Evolutionary conservation across 2,888 invertebrate genomes (phyloP).

Genomic region (Machimus atricapillus): DNA sequence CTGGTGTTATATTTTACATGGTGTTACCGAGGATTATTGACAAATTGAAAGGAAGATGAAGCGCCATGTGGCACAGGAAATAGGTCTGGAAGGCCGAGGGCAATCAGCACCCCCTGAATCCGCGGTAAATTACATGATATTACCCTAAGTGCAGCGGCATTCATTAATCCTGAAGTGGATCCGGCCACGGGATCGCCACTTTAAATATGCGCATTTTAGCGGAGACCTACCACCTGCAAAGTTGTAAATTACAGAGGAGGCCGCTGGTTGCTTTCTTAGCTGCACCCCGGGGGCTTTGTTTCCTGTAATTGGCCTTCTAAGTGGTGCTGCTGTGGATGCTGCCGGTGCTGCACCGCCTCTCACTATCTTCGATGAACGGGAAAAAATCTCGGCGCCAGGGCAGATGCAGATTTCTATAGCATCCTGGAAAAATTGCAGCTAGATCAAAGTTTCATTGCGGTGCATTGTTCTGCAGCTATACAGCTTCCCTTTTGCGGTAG

Average conservation of each 20-base stretch:
- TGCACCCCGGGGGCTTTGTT: constrained; percentile 14
- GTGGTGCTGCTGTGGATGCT: neutral
- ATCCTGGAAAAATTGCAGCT: neutral
- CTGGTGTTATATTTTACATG: neutral
- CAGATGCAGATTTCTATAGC: constrained; percentile 4
- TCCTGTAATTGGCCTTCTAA: constrained; percentile 14
- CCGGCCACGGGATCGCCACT: neutral
- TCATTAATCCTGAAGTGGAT: neutral
- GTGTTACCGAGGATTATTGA: neutral
- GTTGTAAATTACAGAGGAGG: constrained; percentile 29
- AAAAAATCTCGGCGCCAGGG: constrained; percentile 33
- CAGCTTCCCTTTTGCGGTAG: neutral
- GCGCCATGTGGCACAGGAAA: neutral
- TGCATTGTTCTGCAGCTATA: constrained; percentile 6
- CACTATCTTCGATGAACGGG: neutral
- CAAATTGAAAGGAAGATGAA: neutral
- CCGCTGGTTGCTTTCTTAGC: neutral
- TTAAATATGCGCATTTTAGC: constrained; percentile 5
- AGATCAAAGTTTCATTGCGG: neutral
- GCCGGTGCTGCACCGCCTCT: neutral
- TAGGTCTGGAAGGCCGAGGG: neutral
- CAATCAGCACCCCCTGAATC: neutral
- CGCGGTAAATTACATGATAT: neutral
- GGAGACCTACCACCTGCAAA: constrained; percentile 30
- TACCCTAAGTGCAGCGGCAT: constrained; percentile 1